Percentiles rank a stretch among this genome's conserved stretches.
phyloP scores from a whole-genome alignment of 2,888 invertebrate genomes.

The Megastigmus dorsalis region DNA sequence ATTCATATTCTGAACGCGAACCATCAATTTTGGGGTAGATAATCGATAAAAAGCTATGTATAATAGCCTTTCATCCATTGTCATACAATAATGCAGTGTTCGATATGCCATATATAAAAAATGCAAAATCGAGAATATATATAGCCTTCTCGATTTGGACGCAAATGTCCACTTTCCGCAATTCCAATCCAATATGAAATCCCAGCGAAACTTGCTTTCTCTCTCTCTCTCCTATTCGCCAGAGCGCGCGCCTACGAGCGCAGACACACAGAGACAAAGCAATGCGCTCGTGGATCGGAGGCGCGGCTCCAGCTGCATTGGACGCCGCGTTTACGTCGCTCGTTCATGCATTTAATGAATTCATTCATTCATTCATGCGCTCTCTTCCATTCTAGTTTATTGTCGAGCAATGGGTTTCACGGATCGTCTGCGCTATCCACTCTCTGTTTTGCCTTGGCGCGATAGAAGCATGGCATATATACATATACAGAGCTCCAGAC shows the following conservation, averaged over 20 bases:
- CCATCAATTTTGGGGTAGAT: no score
- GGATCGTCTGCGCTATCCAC: slow-evolving; percentile 43
- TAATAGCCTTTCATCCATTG: no score
- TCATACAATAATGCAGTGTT: no score
- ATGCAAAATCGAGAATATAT: slow-evolving; percentile 15
- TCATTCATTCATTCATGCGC: slow-evolving; percentile 53
- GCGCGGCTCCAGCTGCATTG: slow-evolving; percentile 18
- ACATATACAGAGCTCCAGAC: no score
- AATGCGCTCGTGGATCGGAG: neutral
- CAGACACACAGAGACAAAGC: slow-evolving; percentile 1
- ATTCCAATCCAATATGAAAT: neutral
- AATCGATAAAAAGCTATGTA: no score
- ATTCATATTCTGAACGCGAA: no score
- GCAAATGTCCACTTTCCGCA: neutral
- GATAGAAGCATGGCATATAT: no score
- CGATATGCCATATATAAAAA: neutral
- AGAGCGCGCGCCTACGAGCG: neutral
- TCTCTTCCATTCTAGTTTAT: slow-evolving; percentile 65
- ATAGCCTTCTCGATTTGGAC: neutral
- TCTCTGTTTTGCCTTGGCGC: no score
- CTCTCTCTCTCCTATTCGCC: neutral
- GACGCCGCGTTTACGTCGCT: slow-evolving; percentile 54
- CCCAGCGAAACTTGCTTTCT: neutral
- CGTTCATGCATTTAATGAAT: slow-evolving; percentile 65
- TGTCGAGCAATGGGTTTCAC: slow-evolving; percentile 58